These are phyloP conservation scores for Guaruba guarouba DNA, from an alignment of 2,113 vertebrate species.

Conservation along the genomic window DNA sequence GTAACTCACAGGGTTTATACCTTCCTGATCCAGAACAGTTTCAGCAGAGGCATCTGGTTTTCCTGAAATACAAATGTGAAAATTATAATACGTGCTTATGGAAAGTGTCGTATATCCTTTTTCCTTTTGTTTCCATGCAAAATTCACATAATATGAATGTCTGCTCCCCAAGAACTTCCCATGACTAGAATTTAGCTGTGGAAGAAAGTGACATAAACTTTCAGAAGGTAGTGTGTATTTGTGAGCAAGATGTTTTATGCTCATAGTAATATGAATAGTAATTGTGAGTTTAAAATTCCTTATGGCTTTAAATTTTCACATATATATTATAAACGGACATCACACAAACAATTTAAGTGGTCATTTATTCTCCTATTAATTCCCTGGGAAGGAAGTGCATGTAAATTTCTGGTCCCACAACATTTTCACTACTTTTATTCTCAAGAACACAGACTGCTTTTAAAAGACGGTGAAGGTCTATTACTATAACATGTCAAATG, in stretches of 20 bases:
- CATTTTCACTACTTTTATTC: background rate
- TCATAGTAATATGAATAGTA: background rate
- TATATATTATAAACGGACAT: background rate
- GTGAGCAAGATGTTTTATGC: background rate
- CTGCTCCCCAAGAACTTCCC: background rate
- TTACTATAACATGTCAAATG: background rate
- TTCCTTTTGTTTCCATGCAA: background rate
- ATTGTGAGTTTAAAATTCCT: background rate
- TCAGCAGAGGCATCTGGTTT: background rate
- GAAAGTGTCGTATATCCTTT: background rate
- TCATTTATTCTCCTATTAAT: background rate
- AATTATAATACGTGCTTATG: background rate
- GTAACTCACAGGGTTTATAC: constrained; percentile 6
- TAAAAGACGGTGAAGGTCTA: background rate
- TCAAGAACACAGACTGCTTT: background rate
- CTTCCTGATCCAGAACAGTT: constrained; percentile 13
- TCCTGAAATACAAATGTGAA: constrained; percentile 66
- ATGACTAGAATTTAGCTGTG: background rate
- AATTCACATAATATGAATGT: background rate
- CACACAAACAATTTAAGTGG: background rate
- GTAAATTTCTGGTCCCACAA: background rate
- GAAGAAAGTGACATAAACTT: background rate
- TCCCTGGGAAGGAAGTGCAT: background rate
- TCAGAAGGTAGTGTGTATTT: background rate
- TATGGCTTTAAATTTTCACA: background rate